A percentile compares a stretch with the other conserved stretches of the same genome.
These are phyloP conservation scores for Merluccius polli DNA, from an alignment of 2,797 vertebrate genomes.

Conservation along the genomic window DNA sequence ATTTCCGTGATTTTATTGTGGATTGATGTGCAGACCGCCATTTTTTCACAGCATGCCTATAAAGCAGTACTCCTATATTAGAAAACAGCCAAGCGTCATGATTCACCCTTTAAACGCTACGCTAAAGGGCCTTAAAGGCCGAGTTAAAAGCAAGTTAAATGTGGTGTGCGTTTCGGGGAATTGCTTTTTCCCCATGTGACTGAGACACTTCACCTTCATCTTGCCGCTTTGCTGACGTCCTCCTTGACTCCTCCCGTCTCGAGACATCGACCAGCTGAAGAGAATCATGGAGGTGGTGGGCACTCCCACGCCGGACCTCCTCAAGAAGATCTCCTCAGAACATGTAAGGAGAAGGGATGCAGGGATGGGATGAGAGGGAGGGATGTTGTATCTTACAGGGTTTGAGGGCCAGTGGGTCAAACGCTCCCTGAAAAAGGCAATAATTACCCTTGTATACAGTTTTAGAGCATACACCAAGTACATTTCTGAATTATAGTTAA, in stretches of 20 bases:
- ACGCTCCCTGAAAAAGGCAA: no score
- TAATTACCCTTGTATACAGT: no score
- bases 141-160: no score
- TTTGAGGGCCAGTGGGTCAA: no score
- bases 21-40: neutral
- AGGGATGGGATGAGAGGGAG: neutral
- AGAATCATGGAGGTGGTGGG: conserved; percentile 99
- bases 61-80: neutral
- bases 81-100: neutral
- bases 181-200: no score
- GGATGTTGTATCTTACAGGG: neutral
- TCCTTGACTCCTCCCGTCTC: conserved; percentile 65
- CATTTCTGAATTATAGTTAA: neutral
- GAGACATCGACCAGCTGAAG: conserved; percentile 97
- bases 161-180: neutral
- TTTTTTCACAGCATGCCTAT: neutral
- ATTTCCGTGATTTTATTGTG: no score
- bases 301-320: conserved; percentile 89
- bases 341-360: conserved; percentile 76
- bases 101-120: no score
- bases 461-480: no score
- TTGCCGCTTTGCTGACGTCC: neutral
- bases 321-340: conserved; percentile 97
- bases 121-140: no score
- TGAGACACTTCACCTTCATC: neutral